Percentiles rank a stretch among this genome's conserved stretches.
These are phyloP conservation scores for Dreissena polymorpha DNA, from an alignment of 1,140 invertebrate genomes.

Conservation along the genomic window DNA sequence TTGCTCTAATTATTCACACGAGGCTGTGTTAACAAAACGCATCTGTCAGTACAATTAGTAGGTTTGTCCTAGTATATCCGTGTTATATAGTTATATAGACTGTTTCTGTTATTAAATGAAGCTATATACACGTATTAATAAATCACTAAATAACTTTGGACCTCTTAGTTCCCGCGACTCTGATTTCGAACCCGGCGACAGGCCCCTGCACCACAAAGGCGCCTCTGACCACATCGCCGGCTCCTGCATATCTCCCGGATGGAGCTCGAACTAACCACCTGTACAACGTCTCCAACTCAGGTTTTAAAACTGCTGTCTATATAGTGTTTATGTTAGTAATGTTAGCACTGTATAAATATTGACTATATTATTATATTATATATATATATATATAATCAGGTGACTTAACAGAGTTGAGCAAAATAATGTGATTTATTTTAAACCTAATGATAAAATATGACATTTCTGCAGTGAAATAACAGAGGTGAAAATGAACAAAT, in stretches of 20 bases:
- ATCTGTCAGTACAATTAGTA: too few relatives aligned
- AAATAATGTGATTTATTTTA: too few relatives aligned
- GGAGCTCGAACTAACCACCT: conserved; percentile 13
- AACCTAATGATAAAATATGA: too few relatives aligned
- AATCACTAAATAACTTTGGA: not conserved
- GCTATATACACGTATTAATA: not conserved
- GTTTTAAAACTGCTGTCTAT: too few relatives aligned
- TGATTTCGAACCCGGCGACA: not conserved
- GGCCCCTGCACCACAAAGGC: conserved; percentile 26
- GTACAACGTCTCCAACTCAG: conserved; percentile 34
- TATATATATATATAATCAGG: not conserved
- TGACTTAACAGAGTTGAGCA: too few relatives aligned
- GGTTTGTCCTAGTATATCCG: too few relatives aligned
- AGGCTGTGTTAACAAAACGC: not conserved
- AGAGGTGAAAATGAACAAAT: too few relatives aligned
- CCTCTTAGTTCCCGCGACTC: not conserved
- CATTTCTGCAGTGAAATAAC: too few relatives aligned
- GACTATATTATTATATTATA: not conserved
- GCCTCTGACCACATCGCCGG: not conserved
- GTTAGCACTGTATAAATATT: too few relatives aligned
- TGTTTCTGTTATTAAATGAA: not conserved
- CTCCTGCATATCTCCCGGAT: conserved; percentile 25
- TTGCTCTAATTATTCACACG: not conserved
- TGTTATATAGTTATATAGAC: not conserved
- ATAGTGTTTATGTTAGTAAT: too few relatives aligned